Percentiles rank a stretch among this genome's conserved stretches.
Conservation (phyloP, 2,797 vertebrate genomes). For the Hylomyscus alleni region DNA sequence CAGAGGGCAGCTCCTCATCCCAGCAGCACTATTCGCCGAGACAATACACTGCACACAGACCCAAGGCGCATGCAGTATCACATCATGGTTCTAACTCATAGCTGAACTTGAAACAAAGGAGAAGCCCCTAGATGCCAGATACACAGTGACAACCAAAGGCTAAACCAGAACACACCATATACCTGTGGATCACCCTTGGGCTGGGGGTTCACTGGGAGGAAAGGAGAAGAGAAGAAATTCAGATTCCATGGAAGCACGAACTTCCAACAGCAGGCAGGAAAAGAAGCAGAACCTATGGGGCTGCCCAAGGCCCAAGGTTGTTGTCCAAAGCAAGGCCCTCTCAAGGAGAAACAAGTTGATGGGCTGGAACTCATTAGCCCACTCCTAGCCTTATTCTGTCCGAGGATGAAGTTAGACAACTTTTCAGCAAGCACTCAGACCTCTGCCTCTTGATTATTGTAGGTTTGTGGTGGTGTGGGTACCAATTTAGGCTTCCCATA, state of each 20-base stretch:
- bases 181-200: neutral
- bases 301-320: neutral
- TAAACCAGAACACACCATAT: neutral
- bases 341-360: neutral
- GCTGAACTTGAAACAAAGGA: constrained; percentile 7
- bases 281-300: neutral
- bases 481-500: neutral
- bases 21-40: neutral
- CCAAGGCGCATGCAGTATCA: neutral
- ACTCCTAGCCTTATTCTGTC: neutral
- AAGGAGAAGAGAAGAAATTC: neutral
- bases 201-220: neutral
- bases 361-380: neutral
- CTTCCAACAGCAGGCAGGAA: neutral
- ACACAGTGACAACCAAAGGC: constrained; percentile 48
- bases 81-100: neutral
- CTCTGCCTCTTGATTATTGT: neutral
- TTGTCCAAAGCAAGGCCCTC: neutral
- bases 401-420: neutral
- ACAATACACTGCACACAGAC: neutral
- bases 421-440: neutral
- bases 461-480: neutral
- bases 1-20: constrained; percentile 9
- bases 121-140: neutral
- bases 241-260: neutral